Conservation (phyloP, 2,797 vertebrate genomes). For the Apogon talboti region DNA sequence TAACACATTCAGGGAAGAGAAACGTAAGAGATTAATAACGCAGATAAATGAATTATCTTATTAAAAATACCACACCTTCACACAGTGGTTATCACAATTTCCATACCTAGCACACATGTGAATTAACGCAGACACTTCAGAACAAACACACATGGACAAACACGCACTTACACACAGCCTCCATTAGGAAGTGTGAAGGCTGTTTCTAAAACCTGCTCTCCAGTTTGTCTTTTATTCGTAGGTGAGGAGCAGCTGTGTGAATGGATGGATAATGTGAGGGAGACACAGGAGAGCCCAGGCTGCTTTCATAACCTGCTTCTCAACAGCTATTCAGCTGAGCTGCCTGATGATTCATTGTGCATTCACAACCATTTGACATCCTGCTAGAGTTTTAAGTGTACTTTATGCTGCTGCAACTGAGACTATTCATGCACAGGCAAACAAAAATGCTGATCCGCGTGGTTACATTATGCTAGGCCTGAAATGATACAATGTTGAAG, state of each 20-base stretch:
- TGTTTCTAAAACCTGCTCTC: slow-evolving; percentile 28
- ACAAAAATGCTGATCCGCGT: slow-evolving; percentile 5
- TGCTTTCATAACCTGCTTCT: slow-evolving; percentile 49
- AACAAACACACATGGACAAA: slow-evolving; percentile 9
- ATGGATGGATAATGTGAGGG: slow-evolving; percentile 51
- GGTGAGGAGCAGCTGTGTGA: slow-evolving; percentile 43
- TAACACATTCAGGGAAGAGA: slow-evolving; percentile 19
- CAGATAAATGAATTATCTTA: slow-evolving; percentile 6
- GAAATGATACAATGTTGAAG: slow-evolving; percentile 2
- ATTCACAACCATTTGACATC: slow-evolving; percentile 62
- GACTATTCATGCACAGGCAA: slow-evolving; percentile 29
- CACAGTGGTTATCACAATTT: slow-evolving; percentile 15
- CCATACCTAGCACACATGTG: slow-evolving; percentile 9
- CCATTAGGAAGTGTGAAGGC: slow-evolving; percentile 11
- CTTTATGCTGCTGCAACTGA: slow-evolving; percentile 44
- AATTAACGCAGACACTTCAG: slow-evolving; percentile 6
- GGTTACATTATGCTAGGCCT: neutral
- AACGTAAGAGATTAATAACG: slow-evolving; percentile 38
- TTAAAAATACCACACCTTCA: slow-evolving; percentile 22
- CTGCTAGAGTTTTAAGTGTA: slow-evolving; percentile 39
- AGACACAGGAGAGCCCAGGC: slow-evolving; percentile 49
- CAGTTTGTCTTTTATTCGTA: slow-evolving; percentile 3
- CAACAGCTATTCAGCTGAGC: slow-evolving; percentile 45
- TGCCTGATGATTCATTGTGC: slow-evolving; percentile 64
- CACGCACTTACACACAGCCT: slow-evolving; percentile 22